Base-by-base conservation (phyloP, 2,888 invertebrate species). In the Athalia cordata region DNA sequence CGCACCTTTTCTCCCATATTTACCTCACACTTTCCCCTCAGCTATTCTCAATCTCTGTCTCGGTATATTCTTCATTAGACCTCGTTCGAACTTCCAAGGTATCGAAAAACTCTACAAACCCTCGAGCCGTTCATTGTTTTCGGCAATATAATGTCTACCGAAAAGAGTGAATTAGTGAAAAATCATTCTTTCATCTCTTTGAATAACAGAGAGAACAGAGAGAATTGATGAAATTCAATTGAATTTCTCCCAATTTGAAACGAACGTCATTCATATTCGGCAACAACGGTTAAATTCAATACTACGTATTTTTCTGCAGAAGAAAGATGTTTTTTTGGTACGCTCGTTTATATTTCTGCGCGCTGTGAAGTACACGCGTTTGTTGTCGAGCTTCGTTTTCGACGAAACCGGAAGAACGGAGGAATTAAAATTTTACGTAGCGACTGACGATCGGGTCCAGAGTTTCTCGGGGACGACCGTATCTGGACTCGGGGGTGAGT, bases 341-440 rank as follows among this genome's bases (percentile, higher is more conserved):
- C 29, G 29, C 29, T 29, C 29, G 29, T 29, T 29, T 29, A 29
- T 29, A 1, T 29, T 29, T 29, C 29, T 29, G 29, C 29, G 29
- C 72, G 57, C 43, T 52, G 55, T 11, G 11, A 45, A 57, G 11
- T 43, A 70, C 49, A 47, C 72, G 57, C n/a, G 15, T 8, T 47
- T 59, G 43, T 72, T 59, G 59, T 72, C 43, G 15, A 5, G 45
- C 57, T 47, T 45, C 43, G 59, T 1, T 47, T 47, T 57, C 75
- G 62, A 64, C 75, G 50, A 29, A n/a, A 52, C 75, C 75, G 79
- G 82, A 80, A 81, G 82, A 83, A 43, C 81, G 83, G 85, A 82
- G 77, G 78, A 87, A 87, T 87, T 83, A 87, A 88, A 87, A 87
- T 88, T 87, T 85, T 81, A 87, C 87, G 86, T 85, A 87, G 83